A percentile compares a stretch with the other conserved stretches of the same genome.
Evolutionary conservation across 2,888 invertebrate species (phyloP).

Genomic region (Leucophora obtusa): DNA sequence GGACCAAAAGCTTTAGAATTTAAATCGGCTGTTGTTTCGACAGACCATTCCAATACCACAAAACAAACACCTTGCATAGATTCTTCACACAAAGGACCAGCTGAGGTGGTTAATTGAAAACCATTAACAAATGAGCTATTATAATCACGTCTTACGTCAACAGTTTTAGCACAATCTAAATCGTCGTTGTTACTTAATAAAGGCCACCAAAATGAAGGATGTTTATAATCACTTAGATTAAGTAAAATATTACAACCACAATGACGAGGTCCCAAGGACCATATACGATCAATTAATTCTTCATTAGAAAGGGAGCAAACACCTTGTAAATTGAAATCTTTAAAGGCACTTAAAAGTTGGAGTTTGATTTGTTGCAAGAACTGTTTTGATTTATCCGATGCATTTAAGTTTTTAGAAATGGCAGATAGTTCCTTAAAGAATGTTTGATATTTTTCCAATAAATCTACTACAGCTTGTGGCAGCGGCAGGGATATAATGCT

Average conservation of each 20-base stretch:
- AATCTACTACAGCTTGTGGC: slow-evolving; percentile 84
- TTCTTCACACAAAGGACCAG: slow-evolving; percentile 98
- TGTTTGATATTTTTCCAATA: slow-evolving; percentile 85
- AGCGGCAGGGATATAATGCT: slow-evolving; percentile 88
- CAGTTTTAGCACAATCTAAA: slow-evolving; percentile 4
- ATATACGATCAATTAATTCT: slow-evolving; percentile 84
- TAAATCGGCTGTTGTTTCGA: slow-evolving; percentile 79
- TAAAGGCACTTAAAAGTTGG: slow-evolving; percentile 82
- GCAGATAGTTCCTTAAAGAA: slow-evolving; percentile 81
- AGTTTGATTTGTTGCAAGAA: slow-evolving; percentile 76
- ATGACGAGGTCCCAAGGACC: slow-evolving; percentile 94
- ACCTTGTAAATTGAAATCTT: slow-evolving; percentile 80
- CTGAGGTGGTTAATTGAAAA: slow-evolving; percentile 89
- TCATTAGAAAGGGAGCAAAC: slow-evolving; percentile 80
- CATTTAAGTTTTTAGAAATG: slow-evolving; percentile 68
- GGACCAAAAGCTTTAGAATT: slow-evolving; percentile 77
- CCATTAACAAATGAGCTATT: slow-evolving; percentile 92
- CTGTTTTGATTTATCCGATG: slow-evolving; percentile 73
- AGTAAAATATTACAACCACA: slow-evolving; percentile 94
- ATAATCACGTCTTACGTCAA: slow-evolving; percentile 82
- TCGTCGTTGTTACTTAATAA: slow-evolving; percentile 71
- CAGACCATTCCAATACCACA: slow-evolving; percentile 90
- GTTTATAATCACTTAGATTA: slow-evolving; percentile 86
- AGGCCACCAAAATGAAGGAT: slow-evolving; percentile 80
- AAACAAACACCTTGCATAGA: slow-evolving; percentile 97